Evolutionary conservation across 2,797 vertebrate genomes (phyloP).

Genomic region (Melanotaenia trifasciata): DNA sequence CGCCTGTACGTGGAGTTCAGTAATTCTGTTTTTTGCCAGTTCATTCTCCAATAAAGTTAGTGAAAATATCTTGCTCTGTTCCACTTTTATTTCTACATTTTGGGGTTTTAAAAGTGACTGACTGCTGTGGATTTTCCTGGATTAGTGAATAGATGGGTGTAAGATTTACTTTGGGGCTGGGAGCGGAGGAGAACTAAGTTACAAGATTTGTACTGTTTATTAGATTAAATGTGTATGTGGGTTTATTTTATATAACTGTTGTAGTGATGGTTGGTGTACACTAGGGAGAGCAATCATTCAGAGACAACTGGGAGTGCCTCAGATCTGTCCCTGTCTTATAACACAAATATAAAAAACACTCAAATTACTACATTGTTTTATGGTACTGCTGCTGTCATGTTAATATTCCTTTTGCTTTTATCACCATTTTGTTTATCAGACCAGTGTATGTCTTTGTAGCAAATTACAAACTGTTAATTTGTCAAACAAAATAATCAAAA

Average conservation of each 20-base stretch:
- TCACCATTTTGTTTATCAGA: too few relatives aligned
- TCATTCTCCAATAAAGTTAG: conserved; percentile 72
- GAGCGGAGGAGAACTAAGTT: neutral
- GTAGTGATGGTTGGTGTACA: conserved; percentile 63
- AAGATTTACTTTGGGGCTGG: neutral
- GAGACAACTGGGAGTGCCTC: conserved; percentile 17
- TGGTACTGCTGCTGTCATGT: neutral
- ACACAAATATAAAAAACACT: conserved; percentile 12
- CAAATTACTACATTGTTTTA: neutral
- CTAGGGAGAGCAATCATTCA: conserved; percentile 69
- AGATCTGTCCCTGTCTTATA: neutral
- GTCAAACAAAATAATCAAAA: neutral
- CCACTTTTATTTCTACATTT: neutral
- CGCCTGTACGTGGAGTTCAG: conserved; percentile 41
- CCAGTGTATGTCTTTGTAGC: neutral
- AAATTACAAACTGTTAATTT: neutral
- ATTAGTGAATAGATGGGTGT: neutral
- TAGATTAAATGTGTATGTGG: neutral
- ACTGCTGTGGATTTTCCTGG: neutral
- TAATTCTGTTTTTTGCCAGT: conserved; percentile 61
- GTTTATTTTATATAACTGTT: conserved; percentile 24
- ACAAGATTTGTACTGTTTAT: neutral
- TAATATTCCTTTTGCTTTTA: neutral
- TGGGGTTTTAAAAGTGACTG: neutral
- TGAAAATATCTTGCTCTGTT: conserved; percentile 17